These are phyloP conservation scores for Orchestes rusci DNA, from an alignment of 2,888 invertebrate species.

Conservation along the genomic window DNA sequence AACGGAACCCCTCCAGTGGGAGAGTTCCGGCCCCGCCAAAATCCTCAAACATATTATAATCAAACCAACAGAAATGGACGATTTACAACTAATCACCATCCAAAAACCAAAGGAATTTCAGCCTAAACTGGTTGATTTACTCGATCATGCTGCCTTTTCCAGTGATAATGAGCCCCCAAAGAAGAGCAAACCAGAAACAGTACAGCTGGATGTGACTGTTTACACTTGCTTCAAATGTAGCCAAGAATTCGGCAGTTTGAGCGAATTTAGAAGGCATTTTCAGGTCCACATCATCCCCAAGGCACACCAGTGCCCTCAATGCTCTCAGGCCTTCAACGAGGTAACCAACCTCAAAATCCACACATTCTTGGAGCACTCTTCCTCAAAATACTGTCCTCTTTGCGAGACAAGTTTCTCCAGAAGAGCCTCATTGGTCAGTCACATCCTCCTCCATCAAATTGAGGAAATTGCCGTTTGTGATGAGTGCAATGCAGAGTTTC, in stretches of 20 bases:
- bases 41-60: no score
- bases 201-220: not conserved
- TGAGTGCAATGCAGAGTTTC: slow-evolving; percentile 39
- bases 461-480: slow-evolving; percentile 40
- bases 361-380: slow-evolving; percentile 35
- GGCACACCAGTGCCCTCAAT: slow-evolving; percentile 40
- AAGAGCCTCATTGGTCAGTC: slow-evolving; percentile 41
- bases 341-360: slow-evolving; percentile 42
- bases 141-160: no score
- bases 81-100: no score
- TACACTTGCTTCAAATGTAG: not conserved
- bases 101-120: no score
- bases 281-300: slow-evolving; percentile 35
- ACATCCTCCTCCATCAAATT: slow-evolving; percentile 40
- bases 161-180: no score
- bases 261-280: not conserved
- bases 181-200: not conserved
- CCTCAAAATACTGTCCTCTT: slow-evolving; percentile 38
- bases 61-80: no score
- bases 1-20: no score
- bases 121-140: no score
- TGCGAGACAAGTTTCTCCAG: slow-evolving; percentile 39
- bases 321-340: slow-evolving; percentile 37
- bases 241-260: not conserved
- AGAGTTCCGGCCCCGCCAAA: no score